Percentiles rank a stretch among this genome's conserved stretches.
These are phyloP conservation scores for Napeogenes sylphis DNA, from an alignment of 2,888 invertebrate genomes.

Conservation along the genomic window DNA sequence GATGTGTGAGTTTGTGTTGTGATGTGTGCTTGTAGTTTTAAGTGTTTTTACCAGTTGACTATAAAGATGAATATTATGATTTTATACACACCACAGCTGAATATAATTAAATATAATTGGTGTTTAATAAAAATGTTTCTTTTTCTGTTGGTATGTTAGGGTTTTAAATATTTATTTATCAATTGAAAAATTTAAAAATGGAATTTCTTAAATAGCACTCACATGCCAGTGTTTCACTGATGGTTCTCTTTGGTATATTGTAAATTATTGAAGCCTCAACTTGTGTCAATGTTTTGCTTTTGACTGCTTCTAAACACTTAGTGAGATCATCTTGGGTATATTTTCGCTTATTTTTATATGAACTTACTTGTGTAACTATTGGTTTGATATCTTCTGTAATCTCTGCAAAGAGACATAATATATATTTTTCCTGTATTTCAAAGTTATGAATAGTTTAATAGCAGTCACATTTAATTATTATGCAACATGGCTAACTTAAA, in stretches of 20 bases:
- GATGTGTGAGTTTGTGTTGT: too few relatives aligned
- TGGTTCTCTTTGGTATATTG: conserved; percentile 45
- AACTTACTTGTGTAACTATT: conserved; percentile 12
- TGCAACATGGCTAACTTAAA: too few relatives aligned
- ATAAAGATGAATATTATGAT: too few relatives aligned
- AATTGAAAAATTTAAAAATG: conserved; percentile 1
- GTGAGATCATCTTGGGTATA: conserved; percentile 41
- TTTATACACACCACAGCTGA: too few relatives aligned
- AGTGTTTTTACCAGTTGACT: too few relatives aligned
- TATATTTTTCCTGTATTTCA: neutral
- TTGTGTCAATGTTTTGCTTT: conserved; percentile 28
- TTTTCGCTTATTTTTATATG: conserved; percentile 39
- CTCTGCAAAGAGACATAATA: conserved; percentile 5
- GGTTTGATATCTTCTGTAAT: conserved; percentile 9
- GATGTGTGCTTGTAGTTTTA: too few relatives aligned
- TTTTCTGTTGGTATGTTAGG: too few relatives aligned
- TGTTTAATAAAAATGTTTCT: too few relatives aligned
- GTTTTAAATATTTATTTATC: neutral
- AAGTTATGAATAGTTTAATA: too few relatives aligned
- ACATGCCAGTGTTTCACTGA: conserved; percentile 23
- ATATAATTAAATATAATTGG: too few relatives aligned
- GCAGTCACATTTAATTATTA: too few relatives aligned
- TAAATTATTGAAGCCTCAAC: conserved; percentile 37
- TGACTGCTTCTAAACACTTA: conserved; percentile 38
- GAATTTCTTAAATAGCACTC: conserved; percentile 11